Evolutionary conservation across 2,113 vertebrate species (phyloP).

Genomic region (Cavia porcellus): DNA sequence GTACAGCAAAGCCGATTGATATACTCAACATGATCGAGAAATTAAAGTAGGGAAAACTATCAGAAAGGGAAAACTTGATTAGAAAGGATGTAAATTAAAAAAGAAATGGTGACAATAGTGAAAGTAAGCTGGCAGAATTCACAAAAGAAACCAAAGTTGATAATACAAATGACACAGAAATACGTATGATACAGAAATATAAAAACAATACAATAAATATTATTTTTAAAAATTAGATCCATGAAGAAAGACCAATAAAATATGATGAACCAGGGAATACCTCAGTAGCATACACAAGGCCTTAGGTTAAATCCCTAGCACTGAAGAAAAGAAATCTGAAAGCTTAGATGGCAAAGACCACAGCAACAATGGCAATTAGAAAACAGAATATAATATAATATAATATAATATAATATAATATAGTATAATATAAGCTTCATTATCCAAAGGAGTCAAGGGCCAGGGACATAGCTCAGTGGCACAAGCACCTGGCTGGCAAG

Average conservation of each 20-base stretch:
- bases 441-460: neutral
- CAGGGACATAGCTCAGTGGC: too few relatives aligned
- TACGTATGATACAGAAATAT: neutral
- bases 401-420: neutral
- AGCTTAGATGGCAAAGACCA: neutral
- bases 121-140: neutral
- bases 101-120: neutral
- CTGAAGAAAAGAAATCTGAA: neutral
- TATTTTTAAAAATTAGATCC: neutral
- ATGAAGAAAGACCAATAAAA: neutral
- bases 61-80: neutral
- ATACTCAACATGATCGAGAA: neutral
- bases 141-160: conserved; percentile 6
- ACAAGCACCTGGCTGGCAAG: too few relatives aligned
- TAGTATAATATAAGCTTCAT: neutral
- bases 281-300: neutral
- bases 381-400: neutral
- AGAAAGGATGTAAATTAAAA: neutral
- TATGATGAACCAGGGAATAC: neutral
- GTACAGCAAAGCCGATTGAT: neutral
- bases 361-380: conserved; percentile 34
- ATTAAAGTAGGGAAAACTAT: neutral
- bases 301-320: neutral
- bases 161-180: neutral
- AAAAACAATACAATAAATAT: neutral